Conservation (phyloP, 2,888 invertebrate species). For the Drosophila anceps region DNA sequence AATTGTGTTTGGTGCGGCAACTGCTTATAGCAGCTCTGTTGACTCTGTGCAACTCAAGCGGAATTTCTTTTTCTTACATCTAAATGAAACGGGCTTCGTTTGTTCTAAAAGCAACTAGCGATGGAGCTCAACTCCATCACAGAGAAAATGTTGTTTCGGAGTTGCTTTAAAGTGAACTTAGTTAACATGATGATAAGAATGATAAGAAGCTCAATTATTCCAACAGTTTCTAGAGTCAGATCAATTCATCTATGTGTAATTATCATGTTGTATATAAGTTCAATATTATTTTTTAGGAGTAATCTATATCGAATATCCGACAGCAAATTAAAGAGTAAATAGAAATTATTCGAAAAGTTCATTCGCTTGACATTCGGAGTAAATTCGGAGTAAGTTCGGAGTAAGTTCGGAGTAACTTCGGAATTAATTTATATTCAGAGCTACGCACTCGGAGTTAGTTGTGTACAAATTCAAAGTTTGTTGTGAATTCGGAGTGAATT, state of each 20-base stretch:
- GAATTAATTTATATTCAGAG: neutral
- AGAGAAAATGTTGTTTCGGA: neutral
- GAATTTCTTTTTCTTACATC: conserved; percentile 10
- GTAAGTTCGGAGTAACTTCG: neutral
- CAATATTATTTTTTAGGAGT: too few species aligned
- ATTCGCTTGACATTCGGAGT: neutral
- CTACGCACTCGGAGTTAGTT: neutral
- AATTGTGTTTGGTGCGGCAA: conserved; percentile 56
- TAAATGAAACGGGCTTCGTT: neutral
- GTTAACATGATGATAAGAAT: too few species aligned
- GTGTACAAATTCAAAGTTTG: neutral
- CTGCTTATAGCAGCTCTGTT: conserved; percentile 6
- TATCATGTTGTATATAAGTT: too few species aligned
- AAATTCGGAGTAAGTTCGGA: neutral
- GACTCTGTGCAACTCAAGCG: neutral
- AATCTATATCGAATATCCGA: neutral
- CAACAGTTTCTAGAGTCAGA: too few species aligned
- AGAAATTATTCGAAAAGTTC: neutral
- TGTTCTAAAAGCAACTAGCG: neutral
- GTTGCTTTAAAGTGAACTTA: neutral
- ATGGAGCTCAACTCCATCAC: neutral
- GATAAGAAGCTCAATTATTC: too few species aligned
- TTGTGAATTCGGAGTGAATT: neutral
- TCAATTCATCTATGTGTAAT: neutral
- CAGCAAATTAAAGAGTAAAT: neutral